Evolutionary conservation across 2,113 vertebrate genomes (phyloP).

Genomic region (Leucoraja erinaceus): DNA sequence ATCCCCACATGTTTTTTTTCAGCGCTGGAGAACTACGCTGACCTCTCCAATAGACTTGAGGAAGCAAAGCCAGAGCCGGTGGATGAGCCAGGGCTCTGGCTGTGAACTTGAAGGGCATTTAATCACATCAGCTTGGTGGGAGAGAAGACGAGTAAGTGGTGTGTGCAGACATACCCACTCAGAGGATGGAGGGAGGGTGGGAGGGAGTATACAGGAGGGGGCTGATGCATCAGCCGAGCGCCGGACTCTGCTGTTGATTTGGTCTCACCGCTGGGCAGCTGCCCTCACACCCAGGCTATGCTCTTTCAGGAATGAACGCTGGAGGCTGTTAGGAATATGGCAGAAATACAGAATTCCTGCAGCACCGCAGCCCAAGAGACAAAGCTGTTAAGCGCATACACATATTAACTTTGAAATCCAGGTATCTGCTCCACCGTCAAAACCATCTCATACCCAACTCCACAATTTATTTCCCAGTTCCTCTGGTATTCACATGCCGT

Average conservation of each 20-base stretch:
- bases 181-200: not conserved
- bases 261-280: not conserved
- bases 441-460: not conserved
- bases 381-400: not conserved
- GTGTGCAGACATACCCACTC: not conserved
- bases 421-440: not conserved
- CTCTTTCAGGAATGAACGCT: not conserved
- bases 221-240: not conserved
- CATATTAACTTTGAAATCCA: not conserved
- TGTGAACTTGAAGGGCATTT: slow-evolving; percentile 1
- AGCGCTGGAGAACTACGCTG: not conserved
- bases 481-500: not conserved
- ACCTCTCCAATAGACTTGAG: not conserved
- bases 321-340: not conserved
- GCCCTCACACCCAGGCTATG: not conserved
- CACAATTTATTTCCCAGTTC: not conserved
- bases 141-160: not conserved
- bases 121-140: not conserved
- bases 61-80: not conserved
- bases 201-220: not conserved
- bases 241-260: slow-evolving; percentile 4
- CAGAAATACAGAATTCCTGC: not conserved
- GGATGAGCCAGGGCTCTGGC: not conserved
- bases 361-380: not conserved
- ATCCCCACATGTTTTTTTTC: not conserved